These are phyloP conservation scores for Diplogasteroides magnus DNA, from an alignment of 1,140 invertebrate species.

Conservation along the genomic window DNA sequence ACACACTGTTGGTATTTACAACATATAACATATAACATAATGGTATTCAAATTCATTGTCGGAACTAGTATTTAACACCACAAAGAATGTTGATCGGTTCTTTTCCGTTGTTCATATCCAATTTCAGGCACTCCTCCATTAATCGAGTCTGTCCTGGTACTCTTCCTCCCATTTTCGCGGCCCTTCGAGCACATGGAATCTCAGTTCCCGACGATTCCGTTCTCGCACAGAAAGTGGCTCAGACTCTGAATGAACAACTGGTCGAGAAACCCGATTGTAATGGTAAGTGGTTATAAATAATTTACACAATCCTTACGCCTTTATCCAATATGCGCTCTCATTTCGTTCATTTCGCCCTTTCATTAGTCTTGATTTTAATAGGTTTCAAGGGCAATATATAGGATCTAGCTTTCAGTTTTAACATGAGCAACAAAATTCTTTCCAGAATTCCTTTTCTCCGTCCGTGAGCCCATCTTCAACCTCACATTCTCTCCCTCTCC, in stretches of 20 bases:
- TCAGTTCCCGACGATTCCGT: constrained; percentile 62
- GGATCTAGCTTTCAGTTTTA: not conserved
- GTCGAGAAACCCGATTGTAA: constrained; percentile 43
- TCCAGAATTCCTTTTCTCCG: constrained; percentile 74
- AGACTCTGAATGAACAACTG: constrained; percentile 42
- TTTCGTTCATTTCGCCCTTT: not conserved
- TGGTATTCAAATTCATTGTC: too few species aligned
- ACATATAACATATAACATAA: too few species aligned
- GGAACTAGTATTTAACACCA: constrained; percentile 69
- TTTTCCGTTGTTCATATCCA: not conserved
- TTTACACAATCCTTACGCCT: not conserved
- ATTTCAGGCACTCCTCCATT: constrained; percentile 14
- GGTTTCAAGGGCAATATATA: not conserved
- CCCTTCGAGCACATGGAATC: constrained; percentile 53
- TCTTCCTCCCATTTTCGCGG: constrained; percentile 70
- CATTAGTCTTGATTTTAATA: not conserved
- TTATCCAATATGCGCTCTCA: too few species aligned
- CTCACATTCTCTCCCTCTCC: constrained; percentile 55
- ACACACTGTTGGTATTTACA: too few species aligned
- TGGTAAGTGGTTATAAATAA: constrained; percentile 9
- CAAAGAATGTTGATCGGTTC: not conserved
- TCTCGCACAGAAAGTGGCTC: constrained; percentile 74
- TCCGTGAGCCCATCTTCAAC: constrained; percentile 77
- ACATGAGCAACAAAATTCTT: constrained; percentile 14
- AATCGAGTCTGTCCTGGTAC: constrained; percentile 74